Base-by-base conservation (phyloP, 1,140 invertebrate species). In the Bombus superbus region DNA sequence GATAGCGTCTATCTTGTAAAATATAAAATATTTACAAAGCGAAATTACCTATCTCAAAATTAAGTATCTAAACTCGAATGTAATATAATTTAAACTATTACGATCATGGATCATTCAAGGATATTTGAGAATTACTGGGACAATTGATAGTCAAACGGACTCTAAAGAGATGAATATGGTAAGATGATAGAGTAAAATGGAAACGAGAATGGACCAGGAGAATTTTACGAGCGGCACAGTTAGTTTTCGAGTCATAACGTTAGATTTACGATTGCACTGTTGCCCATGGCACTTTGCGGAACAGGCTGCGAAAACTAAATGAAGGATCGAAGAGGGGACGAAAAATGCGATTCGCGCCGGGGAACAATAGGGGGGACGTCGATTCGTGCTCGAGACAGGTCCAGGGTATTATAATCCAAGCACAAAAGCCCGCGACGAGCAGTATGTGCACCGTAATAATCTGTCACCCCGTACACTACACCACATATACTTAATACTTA, bases 381-480 rank as follows among this genome's bases (percentile, higher is more conserved):
- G 92, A 93, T 93, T 90, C 92, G 91, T 93, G 92, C 88, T 90
- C 89, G 92, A 94, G 91, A 93, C 93, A 94, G 93, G 93, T 94
- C 92, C 93, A 86, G 88, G 85, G 93, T 85, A 93, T 94, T 94
- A 93, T 93, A 84, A 79, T 73, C 73, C 68, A 35, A 40, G 79
- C 86, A 93, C 89, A 93, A 93, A 88, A 77, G 86, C 47, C n/a
- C 83, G 76, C 62, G 77, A 80, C 73, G 66, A 74, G 87, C 83
- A 91, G 88, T 92, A 91, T 89, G 88, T 71, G 80, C 83, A 87
- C 88, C 88, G 90, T 90, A 92, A 91, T 93, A 92, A 92, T 94
- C 91, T 92, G 92, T 94, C 92, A 93, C 91, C 91, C 89, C 71
- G 69, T 83, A 77, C 83, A 90, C 64, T 38, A 57, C n/a, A 9